Conservation (phyloP, 2,888 invertebrate genomes). For the Pocota personata region DNA sequence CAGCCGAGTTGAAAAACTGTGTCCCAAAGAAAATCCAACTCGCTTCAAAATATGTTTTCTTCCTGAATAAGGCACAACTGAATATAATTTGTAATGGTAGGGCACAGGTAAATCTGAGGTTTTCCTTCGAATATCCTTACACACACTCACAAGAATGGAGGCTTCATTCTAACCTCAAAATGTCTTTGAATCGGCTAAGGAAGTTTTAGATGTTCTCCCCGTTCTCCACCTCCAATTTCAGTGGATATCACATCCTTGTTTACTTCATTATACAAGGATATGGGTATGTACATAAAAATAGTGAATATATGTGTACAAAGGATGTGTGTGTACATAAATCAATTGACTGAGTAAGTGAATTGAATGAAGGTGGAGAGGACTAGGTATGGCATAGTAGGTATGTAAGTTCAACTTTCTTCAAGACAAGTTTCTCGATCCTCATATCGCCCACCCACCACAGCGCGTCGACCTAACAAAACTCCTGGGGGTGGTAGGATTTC, state of each 20-base stretch:
- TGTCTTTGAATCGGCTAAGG: conserved; percentile 70
- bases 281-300: conserved; percentile 51
- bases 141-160: conserved; percentile 23
- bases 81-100: background rate
- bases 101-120: conserved; percentile 77
- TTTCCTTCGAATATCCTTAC: conserved; percentile 28
- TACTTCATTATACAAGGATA: conserved; percentile 70
- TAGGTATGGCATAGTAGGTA: conserved; percentile 6
- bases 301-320: conserved; percentile 47
- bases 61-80: background rate
- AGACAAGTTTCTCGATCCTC: conserved; percentile 69
- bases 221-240: background rate
- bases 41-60: conserved; percentile 12
- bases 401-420: conserved; percentile 64
- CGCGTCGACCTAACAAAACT: conserved; percentile 33
- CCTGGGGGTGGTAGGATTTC: conserved; percentile 57
- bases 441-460: conserved; percentile 5
- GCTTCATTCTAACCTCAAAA: conserved; percentile 60
- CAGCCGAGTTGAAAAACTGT: background rate
- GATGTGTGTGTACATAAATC: conserved; percentile 67
- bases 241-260: conserved; percentile 69
- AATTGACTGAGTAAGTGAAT: conserved; percentile 73
- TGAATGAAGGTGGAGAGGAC: conserved; percentile 56
- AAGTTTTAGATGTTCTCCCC: conserved; percentile 57
- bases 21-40: conserved; percentile 31